Base-by-base conservation (phyloP, 2,797 vertebrate species). In the Sebastes itinus region DNA sequence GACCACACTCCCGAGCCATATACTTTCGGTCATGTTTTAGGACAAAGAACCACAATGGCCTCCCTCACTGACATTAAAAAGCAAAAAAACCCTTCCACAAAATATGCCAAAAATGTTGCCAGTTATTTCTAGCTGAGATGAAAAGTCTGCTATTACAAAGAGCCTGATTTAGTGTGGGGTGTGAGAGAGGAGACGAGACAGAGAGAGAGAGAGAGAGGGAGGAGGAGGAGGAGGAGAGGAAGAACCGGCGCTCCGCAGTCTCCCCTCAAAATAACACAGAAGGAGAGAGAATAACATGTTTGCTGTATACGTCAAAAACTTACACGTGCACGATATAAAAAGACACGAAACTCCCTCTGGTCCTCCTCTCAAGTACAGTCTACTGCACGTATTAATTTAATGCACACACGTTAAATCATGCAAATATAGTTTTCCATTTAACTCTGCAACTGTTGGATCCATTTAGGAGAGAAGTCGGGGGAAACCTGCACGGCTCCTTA, bases 261-360 rank as follows among this genome's bases (percentile, higher is more conserved):
- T 94, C 93, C 93, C 93, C 93, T 94, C 92, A 95, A 96, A 96
- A 95, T 95, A 95, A 94, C 93, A 95, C 93, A 92, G 81, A 89
- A 87, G 89, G 78, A 86, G 85, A 84, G 92, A 87, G 93, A 95
- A 95, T 95, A 95, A 95, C 92, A 95, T 94, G 92, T 94, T 95
- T 93, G 91, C 92, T 86, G 84, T 84, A 75, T 88, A 90, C 49
- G 86, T 92, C 94, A 91, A 92, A 90, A 90, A 92, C 83, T 76
- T 89, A 91, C 84, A 90, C 88, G 87, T 92, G 86, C 85, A 78
- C 46, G 23, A 70, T 80, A 83, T 86, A 74, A 87, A 90, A 83
- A 85, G 75, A 67, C 59, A 56, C 66, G 6, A 81, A 82, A 82
- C 62, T 75, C 72, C 80, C 56, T 88, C 64, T 69, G 7, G 16